Evolutionary conservation across 2,113 vertebrate species (phyloP).

Genomic region (Psammodynastes pulverulentus): DNA sequence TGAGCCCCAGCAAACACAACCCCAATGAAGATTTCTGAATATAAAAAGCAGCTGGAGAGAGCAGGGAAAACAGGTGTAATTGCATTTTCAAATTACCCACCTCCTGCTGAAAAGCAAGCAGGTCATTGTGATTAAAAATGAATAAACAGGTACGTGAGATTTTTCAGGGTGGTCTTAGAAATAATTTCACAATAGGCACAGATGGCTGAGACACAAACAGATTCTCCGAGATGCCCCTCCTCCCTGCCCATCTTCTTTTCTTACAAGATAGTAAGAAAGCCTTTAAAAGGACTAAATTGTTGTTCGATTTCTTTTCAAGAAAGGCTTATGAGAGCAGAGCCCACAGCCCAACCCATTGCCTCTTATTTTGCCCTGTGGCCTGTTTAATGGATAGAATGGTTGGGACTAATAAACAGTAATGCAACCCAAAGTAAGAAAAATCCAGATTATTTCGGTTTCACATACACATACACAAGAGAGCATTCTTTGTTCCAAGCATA

Average conservation of each 20-base stretch:
- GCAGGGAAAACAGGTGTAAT: conserved; percentile 38
- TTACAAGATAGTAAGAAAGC: conserved; percentile 65
- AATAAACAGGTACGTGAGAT: conserved; percentile 61
- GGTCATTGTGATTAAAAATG: conserved; percentile 54
- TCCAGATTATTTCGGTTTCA: conserved; percentile 59
- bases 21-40: not conserved
- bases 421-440: conserved; percentile 41
- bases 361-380: conserved; percentile 60
- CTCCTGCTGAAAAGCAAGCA: conserved; percentile 38
- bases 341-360: not conserved
- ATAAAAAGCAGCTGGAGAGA: not conserved
- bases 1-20: not conserved
- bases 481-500: not conserved
- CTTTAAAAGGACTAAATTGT: conserved; percentile 68
- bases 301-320: conserved; percentile 68
- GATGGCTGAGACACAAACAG: conserved; percentile 56
- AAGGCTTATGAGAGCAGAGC: conserved; percentile 62
- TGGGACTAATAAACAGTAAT: conserved; percentile 63
- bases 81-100: conserved; percentile 46
- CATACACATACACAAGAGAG: not conserved
- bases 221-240: conserved; percentile 49
- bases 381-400: conserved; percentile 66
- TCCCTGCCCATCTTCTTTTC: not conserved
- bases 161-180: conserved; percentile 53
- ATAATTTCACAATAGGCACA: conserved; percentile 45